Conservation (phyloP, 2,888 invertebrate genomes). For the Tachina grossa region DNA sequence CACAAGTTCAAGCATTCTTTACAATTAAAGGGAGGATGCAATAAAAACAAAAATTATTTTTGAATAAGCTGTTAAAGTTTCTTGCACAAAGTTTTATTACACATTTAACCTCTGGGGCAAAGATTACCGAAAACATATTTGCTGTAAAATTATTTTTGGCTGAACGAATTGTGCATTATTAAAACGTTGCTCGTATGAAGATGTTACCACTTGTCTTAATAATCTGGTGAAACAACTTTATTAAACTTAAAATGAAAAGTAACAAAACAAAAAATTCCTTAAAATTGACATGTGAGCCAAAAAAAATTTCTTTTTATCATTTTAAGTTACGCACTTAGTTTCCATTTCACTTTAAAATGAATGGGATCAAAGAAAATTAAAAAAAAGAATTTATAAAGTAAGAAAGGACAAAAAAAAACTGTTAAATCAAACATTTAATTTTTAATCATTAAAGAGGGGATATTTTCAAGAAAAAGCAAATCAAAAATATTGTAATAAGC, state of each 20-base stretch:
- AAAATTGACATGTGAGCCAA: constrained; percentile 20
- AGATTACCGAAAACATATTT: neutral
- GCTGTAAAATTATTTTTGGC: too few species aligned
- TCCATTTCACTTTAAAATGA: constrained; percentile 3
- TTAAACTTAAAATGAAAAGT: constrained; percentile 17
- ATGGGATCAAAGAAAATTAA: constrained; percentile 1
- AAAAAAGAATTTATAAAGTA: neutral
- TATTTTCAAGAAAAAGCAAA: neutral
- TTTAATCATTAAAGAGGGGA: constrained; percentile 47
- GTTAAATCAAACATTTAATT: constrained; percentile 63
- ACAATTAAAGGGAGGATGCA: constrained; percentile 23
- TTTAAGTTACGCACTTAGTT: neutral
- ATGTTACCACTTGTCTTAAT: constrained; percentile 58
- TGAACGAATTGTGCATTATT: constrained; percentile 1
- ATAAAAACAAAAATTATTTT: neutral
- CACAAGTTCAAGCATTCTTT: neutral
- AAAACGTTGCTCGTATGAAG: constrained; percentile 4
- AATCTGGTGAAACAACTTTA: constrained; percentile 62
- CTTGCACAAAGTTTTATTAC: constrained; percentile 15
- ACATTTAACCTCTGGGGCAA: constrained; percentile 29
- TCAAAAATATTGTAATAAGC: neutral
- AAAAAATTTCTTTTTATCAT: constrained; percentile 1
- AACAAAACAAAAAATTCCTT: constrained; percentile 5
- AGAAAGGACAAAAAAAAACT: constrained; percentile 32
- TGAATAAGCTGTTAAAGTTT: constrained; percentile 32